Evolutionary conservation across 2,888 invertebrate genomes (phyloP), one percentile per base, ranked within the genome.

Genomic region (Eupithecia inturbata): DNA sequence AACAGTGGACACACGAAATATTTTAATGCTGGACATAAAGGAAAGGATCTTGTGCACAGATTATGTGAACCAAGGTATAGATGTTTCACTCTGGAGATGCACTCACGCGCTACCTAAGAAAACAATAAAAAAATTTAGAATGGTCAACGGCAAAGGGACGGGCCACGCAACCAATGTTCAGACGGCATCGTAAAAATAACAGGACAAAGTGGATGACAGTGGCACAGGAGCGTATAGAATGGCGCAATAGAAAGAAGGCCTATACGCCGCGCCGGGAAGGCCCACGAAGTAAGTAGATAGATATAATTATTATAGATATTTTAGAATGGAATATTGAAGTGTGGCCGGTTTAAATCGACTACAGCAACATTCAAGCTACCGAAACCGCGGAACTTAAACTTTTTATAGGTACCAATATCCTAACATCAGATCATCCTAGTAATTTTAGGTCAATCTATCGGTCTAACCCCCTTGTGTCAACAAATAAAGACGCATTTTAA

Each of bases 1-100:
- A 70, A 62, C 71, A 62, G 72, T 76, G 78, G 78, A 77, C 78
- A 81, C 82, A 82, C 81, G 72, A 83, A 84, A 84, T 84, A 83
- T 84, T 83, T 83, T 80, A 83, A 85, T 85, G 82, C 82, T 79
- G 69, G 72, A 67, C 69, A 28, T 64, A 39, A 67, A 69, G 60
- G 74, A 64, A 68, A 66, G 60, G 74, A 66, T 71, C 71, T 49
- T 70, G n/a, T 45, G 33, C 57, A 60, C 57, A 74, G 74, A 71
- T n/a, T 71, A 68, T 7, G 14, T 31, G 62, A 45, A 22, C 5
- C 28, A 14, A 22, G 0, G 16, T 5, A 19, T 1, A 3, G n/a
- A 70, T 57, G 41, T 64, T 74, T 74, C 74, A 74, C 71, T 72
- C 28, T 19, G 5, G 16, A 26, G 14, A n/a, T n/a, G 12, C 7